phyloP scores from a whole-genome alignment of 2,888 invertebrate species.

The Dicyrtoma fusca region DNA sequence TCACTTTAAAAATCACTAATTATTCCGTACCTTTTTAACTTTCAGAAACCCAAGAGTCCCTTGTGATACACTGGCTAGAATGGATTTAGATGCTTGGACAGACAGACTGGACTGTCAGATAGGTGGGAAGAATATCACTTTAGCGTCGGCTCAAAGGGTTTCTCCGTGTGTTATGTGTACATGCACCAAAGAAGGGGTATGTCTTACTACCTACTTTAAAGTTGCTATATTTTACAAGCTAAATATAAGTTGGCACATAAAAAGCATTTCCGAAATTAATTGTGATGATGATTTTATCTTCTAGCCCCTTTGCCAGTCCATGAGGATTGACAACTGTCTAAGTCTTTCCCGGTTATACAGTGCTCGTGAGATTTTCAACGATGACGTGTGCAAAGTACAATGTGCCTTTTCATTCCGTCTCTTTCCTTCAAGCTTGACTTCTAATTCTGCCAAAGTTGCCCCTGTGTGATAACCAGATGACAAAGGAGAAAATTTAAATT shows the following conservation, averaged over 20 bases:
- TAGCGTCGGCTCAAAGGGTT: conserved; percentile 60
- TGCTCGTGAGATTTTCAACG: conserved; percentile 61
- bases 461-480: too few relatives aligned
- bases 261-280: conserved; percentile 10
- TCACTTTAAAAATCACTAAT: too few relatives aligned
- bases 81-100: conserved; percentile 60
- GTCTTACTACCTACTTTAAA: background rate
- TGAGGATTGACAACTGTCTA: conserved; percentile 63
- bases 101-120: conserved; percentile 61
- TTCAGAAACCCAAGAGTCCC: conserved; percentile 60
- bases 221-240: background rate
- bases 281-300: conserved; percentile 46
- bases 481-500: too few relatives aligned
- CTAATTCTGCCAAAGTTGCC: too few relatives aligned
- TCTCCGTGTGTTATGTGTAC: conserved; percentile 64
- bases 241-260: too few relatives aligned
- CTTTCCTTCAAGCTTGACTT: conserved; percentile 55
- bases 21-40: too few relatives aligned
- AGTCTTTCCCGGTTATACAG: conserved; percentile 60
- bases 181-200: conserved; percentile 64
- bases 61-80: conserved; percentile 58
- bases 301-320: conserved; percentile 62
- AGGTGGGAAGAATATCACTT: conserved; percentile 60
- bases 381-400: conserved; percentile 63
- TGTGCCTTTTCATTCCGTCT: conserved; percentile 62